Evolutionary conservation across 2,113 vertebrate genomes (phyloP).

Genomic region (Nesogale talazaci): DNA sequence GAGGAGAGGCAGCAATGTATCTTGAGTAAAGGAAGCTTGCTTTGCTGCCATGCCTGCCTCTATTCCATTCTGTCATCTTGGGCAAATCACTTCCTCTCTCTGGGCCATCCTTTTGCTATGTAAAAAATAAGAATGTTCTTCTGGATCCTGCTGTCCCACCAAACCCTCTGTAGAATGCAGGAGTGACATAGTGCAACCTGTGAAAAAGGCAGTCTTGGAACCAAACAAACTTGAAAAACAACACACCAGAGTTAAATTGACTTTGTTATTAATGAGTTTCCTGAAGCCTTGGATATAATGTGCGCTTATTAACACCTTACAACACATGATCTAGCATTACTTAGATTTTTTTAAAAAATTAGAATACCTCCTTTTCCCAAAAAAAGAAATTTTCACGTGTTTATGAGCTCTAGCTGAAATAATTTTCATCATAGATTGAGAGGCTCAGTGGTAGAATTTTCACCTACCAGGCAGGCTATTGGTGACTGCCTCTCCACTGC

Average conservation of each 20-base stretch:
- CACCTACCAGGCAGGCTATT: neutral
- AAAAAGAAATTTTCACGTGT: neutral
- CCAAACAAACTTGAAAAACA: slow-evolving; percentile 32
- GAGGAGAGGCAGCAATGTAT: neutral
- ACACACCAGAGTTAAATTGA: neutral
- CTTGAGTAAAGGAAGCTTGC: slow-evolving; percentile 12
- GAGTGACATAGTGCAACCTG: neutral
- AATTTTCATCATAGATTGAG: neutral
- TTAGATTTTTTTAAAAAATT: neutral
- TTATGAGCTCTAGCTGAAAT: neutral
- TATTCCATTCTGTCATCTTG: neutral
- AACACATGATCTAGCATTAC: neutral
- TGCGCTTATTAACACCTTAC: neutral
- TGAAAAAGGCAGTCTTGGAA: neutral
- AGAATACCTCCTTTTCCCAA: neutral
- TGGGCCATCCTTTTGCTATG: neutral
- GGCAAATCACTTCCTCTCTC: slow-evolving; percentile 34
- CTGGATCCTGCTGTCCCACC: neutral
- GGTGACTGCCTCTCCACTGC: neutral
- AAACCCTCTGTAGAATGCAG: neutral
- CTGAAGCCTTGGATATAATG: too few relatives aligned
- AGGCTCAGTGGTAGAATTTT: neutral
- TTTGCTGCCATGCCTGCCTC: slow-evolving; percentile 1
- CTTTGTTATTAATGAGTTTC: neutral
- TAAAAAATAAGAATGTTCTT: neutral